Evolutionary conservation across 2,797 vertebrate species (phyloP).

Genomic region (Simalia tracyae): DNA sequence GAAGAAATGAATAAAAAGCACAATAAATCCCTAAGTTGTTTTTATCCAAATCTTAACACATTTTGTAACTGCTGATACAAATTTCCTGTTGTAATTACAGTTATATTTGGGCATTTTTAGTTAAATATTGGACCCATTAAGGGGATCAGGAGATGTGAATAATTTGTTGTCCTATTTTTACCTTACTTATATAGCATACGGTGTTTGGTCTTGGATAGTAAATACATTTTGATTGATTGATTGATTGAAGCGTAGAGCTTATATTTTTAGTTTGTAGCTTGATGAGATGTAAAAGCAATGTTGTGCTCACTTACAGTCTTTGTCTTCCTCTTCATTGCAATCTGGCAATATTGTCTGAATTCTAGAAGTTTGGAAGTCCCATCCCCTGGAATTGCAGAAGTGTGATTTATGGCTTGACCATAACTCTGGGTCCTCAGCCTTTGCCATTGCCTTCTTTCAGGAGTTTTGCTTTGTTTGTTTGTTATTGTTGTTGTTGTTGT

Average conservation of each 20-base stretch:
- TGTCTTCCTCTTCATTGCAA: too few species aligned
- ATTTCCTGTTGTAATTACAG: not conserved
- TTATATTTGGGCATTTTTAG: not conserved
- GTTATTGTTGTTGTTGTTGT: too few species aligned
- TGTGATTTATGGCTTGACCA: not conserved
- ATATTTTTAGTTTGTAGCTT: not conserved
- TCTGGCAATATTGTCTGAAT: not conserved
- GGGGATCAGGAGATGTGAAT: not conserved
- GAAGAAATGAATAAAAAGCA: constrained; percentile 4
- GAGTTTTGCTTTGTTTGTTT: not conserved
- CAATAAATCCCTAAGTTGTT: not conserved
- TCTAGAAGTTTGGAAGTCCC: not conserved
- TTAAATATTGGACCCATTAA: not conserved
- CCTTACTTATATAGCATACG: not conserved
- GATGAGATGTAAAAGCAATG: not conserved
- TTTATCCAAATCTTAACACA: constrained; percentile 8
- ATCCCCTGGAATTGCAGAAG: not conserved
- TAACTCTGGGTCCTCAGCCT: not conserved
- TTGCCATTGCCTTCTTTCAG: not conserved
- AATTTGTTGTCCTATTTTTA: not conserved
- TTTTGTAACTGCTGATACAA: constrained; percentile 27
- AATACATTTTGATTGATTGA: not conserved
- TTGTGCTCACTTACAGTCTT: not conserved
- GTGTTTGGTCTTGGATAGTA: not conserved
- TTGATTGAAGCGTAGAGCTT: not conserved